Conservation (phyloP, 2,888 invertebrate genomes). For the Oligia fasciuncula region DNA sequence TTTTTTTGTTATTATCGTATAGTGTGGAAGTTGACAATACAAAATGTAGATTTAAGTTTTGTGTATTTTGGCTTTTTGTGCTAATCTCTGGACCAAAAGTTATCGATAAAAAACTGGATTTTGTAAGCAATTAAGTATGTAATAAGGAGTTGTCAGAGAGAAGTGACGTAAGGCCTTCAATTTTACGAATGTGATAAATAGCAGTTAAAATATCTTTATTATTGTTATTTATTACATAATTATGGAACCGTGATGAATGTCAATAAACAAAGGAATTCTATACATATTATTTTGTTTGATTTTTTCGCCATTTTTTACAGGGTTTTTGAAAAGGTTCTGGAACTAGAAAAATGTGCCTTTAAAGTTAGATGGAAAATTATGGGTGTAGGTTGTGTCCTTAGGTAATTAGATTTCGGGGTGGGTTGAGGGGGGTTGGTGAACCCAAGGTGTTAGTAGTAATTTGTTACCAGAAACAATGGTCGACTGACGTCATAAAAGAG, state of each 20-base stretch:
- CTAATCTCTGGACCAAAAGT: slow-evolving; percentile 33
- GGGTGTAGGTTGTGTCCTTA: background rate
- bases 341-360: background rate
- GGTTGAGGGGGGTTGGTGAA: background rate
- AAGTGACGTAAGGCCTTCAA: slow-evolving; percentile 47
- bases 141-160: slow-evolving; percentile 21
- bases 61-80: slow-evolving; percentile 36
- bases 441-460: slow-evolving; percentile 3
- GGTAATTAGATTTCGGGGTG: slow-evolving; percentile 4
- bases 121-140: slow-evolving; percentile 33
- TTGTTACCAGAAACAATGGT: slow-evolving; percentile 38
- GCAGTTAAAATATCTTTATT: slow-evolving; percentile 53
- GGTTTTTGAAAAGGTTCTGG: background rate
- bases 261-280: slow-evolving; percentile 53
- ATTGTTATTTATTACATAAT: slow-evolving; percentile 63
- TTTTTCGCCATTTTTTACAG: background rate
- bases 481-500: slow-evolving; percentile 42
- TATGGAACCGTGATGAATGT: slow-evolving; percentile 52
- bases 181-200: slow-evolving; percentile 64
- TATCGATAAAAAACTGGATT: slow-evolving; percentile 24
- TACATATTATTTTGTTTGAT: slow-evolving; percentile 19
- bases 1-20: slow-evolving; percentile 10
- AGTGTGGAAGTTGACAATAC: slow-evolving; percentile 54
- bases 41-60: slow-evolving; percentile 52
- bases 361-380: background rate